Base-by-base conservation (phyloP, 2,113 vertebrate genomes). In the Hippocampus zosterae region DNA sequence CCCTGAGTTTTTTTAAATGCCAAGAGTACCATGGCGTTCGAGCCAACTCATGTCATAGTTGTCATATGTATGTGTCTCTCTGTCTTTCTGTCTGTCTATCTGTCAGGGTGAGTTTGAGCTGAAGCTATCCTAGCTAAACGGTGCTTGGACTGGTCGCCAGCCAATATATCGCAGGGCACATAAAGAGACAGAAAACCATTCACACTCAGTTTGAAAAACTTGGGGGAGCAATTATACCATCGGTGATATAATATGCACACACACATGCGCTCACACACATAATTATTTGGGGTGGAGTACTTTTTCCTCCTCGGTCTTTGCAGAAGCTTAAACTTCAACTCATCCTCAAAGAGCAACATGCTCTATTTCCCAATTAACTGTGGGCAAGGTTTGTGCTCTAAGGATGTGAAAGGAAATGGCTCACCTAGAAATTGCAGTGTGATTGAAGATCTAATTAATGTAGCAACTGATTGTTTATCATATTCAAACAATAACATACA, bases 371-470 rank as follows among this genome's bases (percentile, higher is more conserved):
- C 70, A 76, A 75, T 80, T 80, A 80, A 71, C 65, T 65, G 52
- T 69, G 70, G 80, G 84, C 73, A 72, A 80, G 78, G 78, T 82
- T 77, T 84, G 75, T 80, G 62, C 79, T 80, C 68, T 65, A 72
- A 79, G 70, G 81, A 68, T 76, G 77, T 44, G 68, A 65, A 78
- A 72, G 27, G 74, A 83, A 84, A 75, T 33, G 46, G 41, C 59
- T 80, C 82, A 81, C 87, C 86, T 87, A 74, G 87, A 85, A 85
- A 65, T 69, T 66, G 74, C n/a, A 0, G 50, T 65, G 74, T 74
- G 79, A 85, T 85, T 78, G 87, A 81, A 72, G 69, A 68, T 74
- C 76, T 86, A 86, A 90, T 90, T 83, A 88, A 83, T 76, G 67
- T 73, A 80, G 63, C 62, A 79, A 57, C 69, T 62, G 79, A 78